These are phyloP conservation scores for Temnothorax ravouxi DNA, from an alignment of 2,888 invertebrate genomes.

Conservation along the genomic window DNA sequence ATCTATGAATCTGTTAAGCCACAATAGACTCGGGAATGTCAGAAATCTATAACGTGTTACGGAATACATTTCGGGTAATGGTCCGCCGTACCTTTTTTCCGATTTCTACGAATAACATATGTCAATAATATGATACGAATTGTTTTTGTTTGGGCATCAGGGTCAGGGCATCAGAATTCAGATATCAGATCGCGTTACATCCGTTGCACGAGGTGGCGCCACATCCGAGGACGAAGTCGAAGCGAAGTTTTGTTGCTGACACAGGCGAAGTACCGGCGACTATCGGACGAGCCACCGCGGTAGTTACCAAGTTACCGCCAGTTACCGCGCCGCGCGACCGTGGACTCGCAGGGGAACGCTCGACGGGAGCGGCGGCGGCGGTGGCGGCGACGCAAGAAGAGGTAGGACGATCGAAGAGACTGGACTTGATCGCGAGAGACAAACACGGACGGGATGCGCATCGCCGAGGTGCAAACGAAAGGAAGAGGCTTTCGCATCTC, in stretches of 20 bases:
- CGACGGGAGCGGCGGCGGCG: not conserved
- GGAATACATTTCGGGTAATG: not conserved
- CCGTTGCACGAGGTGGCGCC: constrained; percentile 26
- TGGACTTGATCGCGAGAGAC: not conserved
- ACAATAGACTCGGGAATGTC: not conserved
- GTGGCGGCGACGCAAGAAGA: not conserved
- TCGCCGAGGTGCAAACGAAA: not conserved
- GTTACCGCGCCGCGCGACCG: not conserved
- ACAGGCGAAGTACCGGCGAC: constrained; percentile 6
- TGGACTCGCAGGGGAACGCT: not conserved
- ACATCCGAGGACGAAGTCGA: constrained; percentile 25
- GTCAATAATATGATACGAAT: not conserved
- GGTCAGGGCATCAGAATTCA: too few species aligned
- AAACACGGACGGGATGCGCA: not conserved
- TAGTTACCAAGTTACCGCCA: too few species aligned
- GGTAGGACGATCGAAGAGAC: not conserved
- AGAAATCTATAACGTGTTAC: not conserved
- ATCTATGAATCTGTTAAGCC: too few species aligned
- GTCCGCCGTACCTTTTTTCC: not conserved
- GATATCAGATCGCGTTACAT: not conserved
- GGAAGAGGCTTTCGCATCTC: constrained; percentile 32
- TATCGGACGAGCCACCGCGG: not conserved
- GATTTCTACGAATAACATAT: not conserved
- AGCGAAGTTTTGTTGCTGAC: not conserved
- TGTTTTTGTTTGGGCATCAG: not conserved